These are phyloP conservation scores for Trichogramma dendrolimi DNA, from an alignment of 2,888 invertebrate genomes.

Conservation along the genomic window DNA sequence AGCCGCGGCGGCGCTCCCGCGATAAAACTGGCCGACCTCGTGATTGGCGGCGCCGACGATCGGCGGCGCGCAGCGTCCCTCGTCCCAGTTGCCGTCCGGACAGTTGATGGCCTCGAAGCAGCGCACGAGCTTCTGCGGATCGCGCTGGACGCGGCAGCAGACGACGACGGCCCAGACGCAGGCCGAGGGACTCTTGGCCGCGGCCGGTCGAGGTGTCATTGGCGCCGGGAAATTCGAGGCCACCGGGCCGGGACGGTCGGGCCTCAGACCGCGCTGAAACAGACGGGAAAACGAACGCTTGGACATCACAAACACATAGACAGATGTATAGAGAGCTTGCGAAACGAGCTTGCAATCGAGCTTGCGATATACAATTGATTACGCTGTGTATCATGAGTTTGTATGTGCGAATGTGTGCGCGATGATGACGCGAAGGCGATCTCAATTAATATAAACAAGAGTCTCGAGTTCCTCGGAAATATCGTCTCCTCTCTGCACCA, in stretches of 20 bases:
- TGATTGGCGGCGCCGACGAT: slow-evolving; percentile 57
- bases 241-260: slow-evolving; percentile 34
- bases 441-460: too few species aligned
- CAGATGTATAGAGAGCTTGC: too few species aligned
- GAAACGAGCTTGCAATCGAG: too few species aligned
- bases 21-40: slow-evolving; percentile 39
- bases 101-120: slow-evolving; percentile 74
- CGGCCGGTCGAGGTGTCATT: slow-evolving; percentile 52
- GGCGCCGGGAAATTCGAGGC: slow-evolving; percentile 41
- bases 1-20: neutral
- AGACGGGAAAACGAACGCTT: too few species aligned
- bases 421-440: too few species aligned
- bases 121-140: slow-evolving; percentile 35
- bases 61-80: slow-evolving; percentile 65
- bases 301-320: too few species aligned
- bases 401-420: too few species aligned
- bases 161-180: slow-evolving; percentile 74
- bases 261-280: slow-evolving; percentile 38
- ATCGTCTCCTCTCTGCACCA: too few species aligned
- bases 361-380: too few species aligned
- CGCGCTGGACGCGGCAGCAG: slow-evolving; percentile 56
- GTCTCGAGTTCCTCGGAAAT: too few species aligned
- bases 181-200: slow-evolving; percentile 54
- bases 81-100: slow-evolving; percentile 69
- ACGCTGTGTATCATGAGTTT: too few species aligned